Base-by-base conservation (phyloP, 2,797 vertebrate genomes). In the Urocyon cinereoargenteus region DNA sequence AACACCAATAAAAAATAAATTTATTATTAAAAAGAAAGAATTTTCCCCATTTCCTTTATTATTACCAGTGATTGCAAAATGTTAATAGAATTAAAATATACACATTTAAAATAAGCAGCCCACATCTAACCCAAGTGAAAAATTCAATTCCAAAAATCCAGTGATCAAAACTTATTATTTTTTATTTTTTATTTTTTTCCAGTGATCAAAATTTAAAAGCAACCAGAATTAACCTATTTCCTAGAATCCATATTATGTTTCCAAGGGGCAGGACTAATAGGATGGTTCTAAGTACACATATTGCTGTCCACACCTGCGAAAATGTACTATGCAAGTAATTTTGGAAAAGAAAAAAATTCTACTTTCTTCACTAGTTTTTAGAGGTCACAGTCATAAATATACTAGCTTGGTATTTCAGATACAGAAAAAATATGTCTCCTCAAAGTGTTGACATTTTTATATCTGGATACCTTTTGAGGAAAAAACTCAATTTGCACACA, bases 361-460 rank as follows among this genome's bases (percentile, higher is more conserved):
- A 12, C 34, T 22, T 34, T 21, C 19, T 19, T 66, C 5, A 28
- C 4, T 75, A 81, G 15, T 59, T 90, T 94, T 66, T 78, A 77
- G 55, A 77, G 83, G 55, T 93, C 36, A 78, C 34, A 13, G n/a
- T 73, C 49, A 31, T 90, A 91, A 51, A 66, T 73, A 36, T 24
- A 79, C 6, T 5, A 51, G 3, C 10, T 90, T 78, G 45, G 34
- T 72, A 70, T 64, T 86, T 93, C 62, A 72, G 36, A 1, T 78
- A 94, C 59, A 85, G 13, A 93, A 96, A 62, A 86, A 92, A 90
- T 86, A 59, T 79, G 34, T 59, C 55, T 90, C 2, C 6, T 91
- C 79, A 15, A 75, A 82, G 15, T 77, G 12, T 7, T 92, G 59
- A 6, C 19, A 59, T 70, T 77, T 86, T 90, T 82, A 26, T 68